Base-by-base conservation (phyloP, 2,888 invertebrate species). In the Andricus quercusramuli region DNA sequence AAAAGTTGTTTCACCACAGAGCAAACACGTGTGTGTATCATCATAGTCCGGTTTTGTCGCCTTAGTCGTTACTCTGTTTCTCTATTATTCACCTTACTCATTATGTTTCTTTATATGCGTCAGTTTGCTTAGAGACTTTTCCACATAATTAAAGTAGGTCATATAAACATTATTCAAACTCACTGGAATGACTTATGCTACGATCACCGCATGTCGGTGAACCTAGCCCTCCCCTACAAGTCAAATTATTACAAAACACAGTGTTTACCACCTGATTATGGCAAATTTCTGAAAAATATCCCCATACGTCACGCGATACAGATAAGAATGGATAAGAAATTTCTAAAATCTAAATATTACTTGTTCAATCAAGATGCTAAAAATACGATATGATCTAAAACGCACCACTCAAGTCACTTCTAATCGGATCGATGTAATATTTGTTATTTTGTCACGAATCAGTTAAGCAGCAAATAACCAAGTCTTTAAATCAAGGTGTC, bases 21-120 rank as follows among this genome's bases (percentile, higher is more conserved):
- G 20, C 29, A 70, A 47, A 47, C 47, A 70, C 51, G 51, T 47
- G 22, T 70, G 51, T 70, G 47, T 8, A 70, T 70, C 70, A 70
- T 70, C 70, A 70, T 70, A 74, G 74, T 56, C 51, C 51, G 29
- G 20, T 74, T 70, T 74, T 74, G 51, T 74, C 74, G n/a, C 74
- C 56, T 74, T 56, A 56, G 20, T 56, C 51, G 51, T 22, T 66
- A 22, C 47, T 51, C 9, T 29, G 68, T 51, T 65, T 78, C 56
- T 41, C 62, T 62, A 62, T 62, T 62, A 62, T 62, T 25, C 25
- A 62, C 62, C 29, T 62, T 62, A 47, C 47, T 9, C 44, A 66
- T 56, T 13, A 25, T 22, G 15, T 56, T 68, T 78, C 13, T 78
- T 47, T 47, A 15, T 68, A 17, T 44, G 13, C 41, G 25, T 37